Percentiles rank a stretch among this genome's conserved stretches.
phyloP scores from a whole-genome alignment of 35 echinoderm and acorn worm genomes.

The Heliocidaris erythrogramma region DNA sequence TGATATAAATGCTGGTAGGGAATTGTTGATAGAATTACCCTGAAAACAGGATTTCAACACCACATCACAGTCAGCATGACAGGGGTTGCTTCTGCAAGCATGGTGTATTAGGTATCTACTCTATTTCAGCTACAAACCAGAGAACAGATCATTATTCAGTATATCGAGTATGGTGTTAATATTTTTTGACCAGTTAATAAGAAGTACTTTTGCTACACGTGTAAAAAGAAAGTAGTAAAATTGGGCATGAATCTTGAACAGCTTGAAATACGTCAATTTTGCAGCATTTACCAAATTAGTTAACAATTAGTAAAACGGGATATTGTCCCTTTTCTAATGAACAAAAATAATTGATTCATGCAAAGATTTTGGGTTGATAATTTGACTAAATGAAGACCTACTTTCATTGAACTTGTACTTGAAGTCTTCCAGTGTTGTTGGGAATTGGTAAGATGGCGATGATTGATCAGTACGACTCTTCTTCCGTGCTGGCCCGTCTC shows the following conservation, averaged over 20 bases:
- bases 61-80: not conserved
- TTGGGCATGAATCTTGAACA: too few species aligned
- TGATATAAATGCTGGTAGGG: not conserved
- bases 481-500: not conserved
- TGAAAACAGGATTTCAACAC: not conserved
- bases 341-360: not conserved
- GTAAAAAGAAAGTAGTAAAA: too few species aligned
- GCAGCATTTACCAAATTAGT: too few species aligned
- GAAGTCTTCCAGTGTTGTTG: conserved; percentile 74
- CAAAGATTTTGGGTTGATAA: not conserved
- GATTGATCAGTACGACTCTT: not conserved
- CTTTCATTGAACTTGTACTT: conserved; percentile 82
- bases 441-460: conserved; percentile 46
- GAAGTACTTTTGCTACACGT: too few species aligned
- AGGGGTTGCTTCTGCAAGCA: not conserved
- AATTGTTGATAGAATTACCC: not conserved
- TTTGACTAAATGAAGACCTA: conserved; percentile 39
- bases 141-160: too few species aligned
- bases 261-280: too few species aligned
- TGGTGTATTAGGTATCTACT: too few species aligned
- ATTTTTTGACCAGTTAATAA: too few species aligned
- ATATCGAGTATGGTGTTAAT: too few species aligned
- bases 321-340: not conserved
- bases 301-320: too few species aligned
- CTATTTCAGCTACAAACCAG: too few species aligned